These are phyloP conservation scores for Salvelinus alpinus DNA, from an alignment of 2,113 vertebrate genomes.

Conservation along the genomic window DNA sequence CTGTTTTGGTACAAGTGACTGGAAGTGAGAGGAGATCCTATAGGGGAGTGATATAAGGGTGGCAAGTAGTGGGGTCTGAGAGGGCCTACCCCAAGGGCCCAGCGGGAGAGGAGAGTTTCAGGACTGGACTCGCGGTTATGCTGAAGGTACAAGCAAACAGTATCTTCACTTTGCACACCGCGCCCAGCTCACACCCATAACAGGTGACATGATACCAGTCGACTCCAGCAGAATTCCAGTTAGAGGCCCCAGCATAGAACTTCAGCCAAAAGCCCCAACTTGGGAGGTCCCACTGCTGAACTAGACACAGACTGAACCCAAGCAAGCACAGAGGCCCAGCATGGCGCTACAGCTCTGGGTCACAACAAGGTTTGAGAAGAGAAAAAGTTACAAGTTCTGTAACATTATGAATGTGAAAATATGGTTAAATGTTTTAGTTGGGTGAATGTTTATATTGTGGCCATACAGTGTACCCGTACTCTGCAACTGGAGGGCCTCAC, in stretches of 20 bases:
- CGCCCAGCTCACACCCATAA: not conserved
- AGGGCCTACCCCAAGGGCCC: conserved; percentile 55
- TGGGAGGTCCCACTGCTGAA: no score
- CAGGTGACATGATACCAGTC: not conserved
- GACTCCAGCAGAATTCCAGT: not conserved
- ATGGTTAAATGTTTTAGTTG: no score
- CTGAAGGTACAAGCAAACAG: conserved; percentile 30
- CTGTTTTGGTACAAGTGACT: not conserved
- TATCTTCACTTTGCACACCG: not conserved
- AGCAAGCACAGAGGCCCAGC: no score
- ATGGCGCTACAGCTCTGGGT: no score
- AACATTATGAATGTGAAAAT: no score
- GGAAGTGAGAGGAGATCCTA: not conserved
- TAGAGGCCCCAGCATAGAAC: not conserved
- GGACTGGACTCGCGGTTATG: conserved; percentile 32
- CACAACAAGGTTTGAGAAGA: no score
- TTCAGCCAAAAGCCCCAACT: not conserved
- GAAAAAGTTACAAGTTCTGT: no score
- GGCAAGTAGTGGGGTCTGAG: not conserved
- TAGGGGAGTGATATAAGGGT: not conserved
- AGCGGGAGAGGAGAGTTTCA: conserved; percentile 54
- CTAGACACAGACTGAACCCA: no score
- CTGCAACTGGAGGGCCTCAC: conserved; percentile 56
- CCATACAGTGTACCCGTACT: no score
- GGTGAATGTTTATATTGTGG: no score